Evolutionary conservation across 1,140 invertebrate genomes (phyloP), one percentile per base, ranked within the genome.

Genomic region (Dysdera silvatica): DNA sequence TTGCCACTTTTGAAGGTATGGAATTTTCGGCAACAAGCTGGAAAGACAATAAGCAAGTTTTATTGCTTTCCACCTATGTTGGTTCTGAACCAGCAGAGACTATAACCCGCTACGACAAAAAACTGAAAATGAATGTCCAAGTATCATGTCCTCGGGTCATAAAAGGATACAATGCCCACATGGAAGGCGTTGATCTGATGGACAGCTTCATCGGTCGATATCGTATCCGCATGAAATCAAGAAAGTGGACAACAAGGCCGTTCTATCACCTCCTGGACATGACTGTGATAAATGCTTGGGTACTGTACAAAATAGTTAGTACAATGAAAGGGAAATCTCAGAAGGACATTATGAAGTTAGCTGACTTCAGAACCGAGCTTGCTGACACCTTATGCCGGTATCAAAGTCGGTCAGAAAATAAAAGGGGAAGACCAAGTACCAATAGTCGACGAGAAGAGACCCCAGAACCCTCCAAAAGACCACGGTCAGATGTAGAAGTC

Each of bases 181-280:
- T 80, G 78, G 78, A 76, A 49, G 76, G 75, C 40, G 77, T 79
- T 18, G 74, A 75, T 65, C 70, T 78, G 48, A 73, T 72, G 61
- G 77, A 79, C 71, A 76, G 73, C 61, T 72, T 78, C 67, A 71
- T 77, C 65, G 72, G 72, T 51, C 71, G 75, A 54, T 75, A 78
- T 69, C 68, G 72, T 67, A 71, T 69, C 63, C 65, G 53, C 67
- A 75, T 76, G 32, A 76, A 74, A 71, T 74, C 70, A 61, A 71
- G 71, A 68, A 74, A 77, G 68, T 78, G 74, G 73, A 74, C 75
- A 61, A 65, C 74, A 16, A 51, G 74, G 62, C 67, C 80, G 28
- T 77, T 79, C 68, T 76, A 73, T 56, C 75, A 79, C 61, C 67
- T 79, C 28, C 59, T 80, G 52, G 74, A 79, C 67, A 65, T 77